Conservation (phyloP, 2,113 vertebrate genomes). For the Terrapene triunguis region DNA sequence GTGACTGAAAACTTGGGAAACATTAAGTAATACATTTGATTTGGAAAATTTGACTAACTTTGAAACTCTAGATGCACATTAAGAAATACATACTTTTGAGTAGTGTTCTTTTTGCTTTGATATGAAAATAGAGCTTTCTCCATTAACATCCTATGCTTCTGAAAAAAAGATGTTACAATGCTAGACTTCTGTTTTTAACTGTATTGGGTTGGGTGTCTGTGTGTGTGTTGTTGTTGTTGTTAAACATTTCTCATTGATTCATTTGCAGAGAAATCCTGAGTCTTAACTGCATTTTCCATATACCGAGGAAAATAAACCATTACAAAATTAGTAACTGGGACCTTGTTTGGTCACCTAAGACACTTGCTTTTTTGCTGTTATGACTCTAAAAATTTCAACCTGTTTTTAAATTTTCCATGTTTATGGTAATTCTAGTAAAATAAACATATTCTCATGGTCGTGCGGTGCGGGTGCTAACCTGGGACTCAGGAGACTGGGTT, state of each 20-base stretch:
- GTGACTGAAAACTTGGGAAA: constrained; percentile 70
- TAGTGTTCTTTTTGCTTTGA: constrained; percentile 42
- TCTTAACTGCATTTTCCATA: constrained; percentile 1
- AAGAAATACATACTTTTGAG: constrained; percentile 50
- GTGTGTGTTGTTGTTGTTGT: too few relatives aligned
- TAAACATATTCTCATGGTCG: background rate
- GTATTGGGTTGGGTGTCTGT: background rate
- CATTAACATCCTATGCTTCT: background rate
- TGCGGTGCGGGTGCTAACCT: background rate
- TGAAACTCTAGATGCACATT: constrained; percentile 56
- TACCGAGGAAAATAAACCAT: background rate
- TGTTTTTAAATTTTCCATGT: background rate
- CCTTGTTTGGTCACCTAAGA: background rate
- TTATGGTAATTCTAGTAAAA: background rate
- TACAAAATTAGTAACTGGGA: background rate
- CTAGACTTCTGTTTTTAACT: background rate
- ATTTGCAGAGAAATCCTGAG: too few relatives aligned
- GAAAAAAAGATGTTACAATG: background rate
- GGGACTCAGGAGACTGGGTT: background rate
- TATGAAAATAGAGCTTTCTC: background rate
- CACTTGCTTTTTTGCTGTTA: background rate
- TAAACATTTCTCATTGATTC: background rate
- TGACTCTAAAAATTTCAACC: background rate
- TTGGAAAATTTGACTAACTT: constrained; percentile 63
- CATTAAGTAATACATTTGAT: constrained; percentile 64